Conservation (phyloP, 2,113 vertebrate species). For the Myocastor coypus region DNA sequence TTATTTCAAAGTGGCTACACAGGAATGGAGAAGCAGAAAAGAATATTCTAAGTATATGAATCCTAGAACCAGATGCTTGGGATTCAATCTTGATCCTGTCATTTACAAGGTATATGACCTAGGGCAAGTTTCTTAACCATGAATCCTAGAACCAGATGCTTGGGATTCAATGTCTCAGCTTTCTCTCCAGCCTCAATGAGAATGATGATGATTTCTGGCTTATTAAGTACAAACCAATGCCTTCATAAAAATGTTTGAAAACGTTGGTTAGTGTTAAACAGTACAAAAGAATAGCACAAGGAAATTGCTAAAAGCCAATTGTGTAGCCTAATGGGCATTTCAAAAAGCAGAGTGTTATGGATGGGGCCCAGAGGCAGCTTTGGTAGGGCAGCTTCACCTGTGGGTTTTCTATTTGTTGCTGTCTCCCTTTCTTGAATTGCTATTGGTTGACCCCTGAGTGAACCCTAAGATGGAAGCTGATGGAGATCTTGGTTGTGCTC, state of each 20-base stretch:
- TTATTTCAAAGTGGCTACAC: slow-evolving; percentile 41
- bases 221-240: not conserved
- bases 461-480: too few relatives aligned
- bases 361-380: too few relatives aligned
- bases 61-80: slow-evolving; percentile 10
- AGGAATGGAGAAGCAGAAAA: not conserved
- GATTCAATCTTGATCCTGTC: not conserved
- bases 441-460: too few relatives aligned
- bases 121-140: not conserved
- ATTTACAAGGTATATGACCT: slow-evolving; percentile 21
- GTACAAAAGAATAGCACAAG: not conserved
- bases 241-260: slow-evolving; percentile 50
- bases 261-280: not conserved
- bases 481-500: too few relatives aligned
- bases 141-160: too few relatives aligned
- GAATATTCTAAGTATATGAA: not conserved
- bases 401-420: too few relatives aligned
- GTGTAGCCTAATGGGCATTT: too few relatives aligned
- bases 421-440: too few relatives aligned
- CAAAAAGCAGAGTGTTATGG: too few relatives aligned
- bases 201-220: not conserved
- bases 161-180: not conserved
- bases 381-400: too few relatives aligned
- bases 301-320: not conserved
- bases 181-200: slow-evolving; percentile 11